These are phyloP conservation scores for Morbakka virulenta DNA, from an alignment of 30 jellyfish, hydroid and myxozoan species.

Conservation along the genomic window DNA sequence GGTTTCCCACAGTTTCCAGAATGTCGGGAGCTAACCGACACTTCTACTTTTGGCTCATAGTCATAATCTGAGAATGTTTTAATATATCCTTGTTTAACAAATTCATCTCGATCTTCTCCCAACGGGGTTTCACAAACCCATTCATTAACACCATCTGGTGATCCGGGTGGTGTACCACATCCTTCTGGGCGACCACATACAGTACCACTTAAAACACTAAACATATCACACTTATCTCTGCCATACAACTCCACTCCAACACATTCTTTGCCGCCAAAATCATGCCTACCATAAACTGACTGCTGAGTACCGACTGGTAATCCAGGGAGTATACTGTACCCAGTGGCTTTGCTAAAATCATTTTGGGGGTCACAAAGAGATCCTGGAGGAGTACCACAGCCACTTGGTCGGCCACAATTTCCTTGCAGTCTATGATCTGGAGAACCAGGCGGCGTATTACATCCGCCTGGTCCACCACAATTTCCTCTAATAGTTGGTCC, in stretches of 20 bases:
- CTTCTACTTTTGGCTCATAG: background rate
- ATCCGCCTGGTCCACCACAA: too few species aligned
- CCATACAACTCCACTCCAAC: background rate
- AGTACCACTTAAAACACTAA: background rate
- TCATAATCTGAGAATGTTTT: background rate
- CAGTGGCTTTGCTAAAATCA: background rate
- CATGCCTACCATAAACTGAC: background rate
- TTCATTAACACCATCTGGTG: background rate
- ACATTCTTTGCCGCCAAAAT: background rate
- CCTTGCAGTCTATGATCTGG: background rate
- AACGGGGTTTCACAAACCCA: background rate
- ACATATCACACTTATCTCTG: background rate
- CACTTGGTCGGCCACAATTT: background rate
- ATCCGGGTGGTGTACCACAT: background rate
- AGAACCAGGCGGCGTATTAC: too few species aligned
- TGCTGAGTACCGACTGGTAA: too few species aligned
- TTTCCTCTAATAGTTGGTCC: too few species aligned
- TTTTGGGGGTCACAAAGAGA: background rate
- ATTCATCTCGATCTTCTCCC: conserved; percentile 4
- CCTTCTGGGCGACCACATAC: conserved; percentile 11
- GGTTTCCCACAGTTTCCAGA: conserved; percentile 4
- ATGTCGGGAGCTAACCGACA: background rate
- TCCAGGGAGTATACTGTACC: background rate
- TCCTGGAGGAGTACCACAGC: background rate
- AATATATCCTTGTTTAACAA: background rate